Percentiles rank a stretch among this genome's conserved stretches.
Conservation (phyloP, 2,888 invertebrate species). For the Pachliopta kotzebuea region DNA sequence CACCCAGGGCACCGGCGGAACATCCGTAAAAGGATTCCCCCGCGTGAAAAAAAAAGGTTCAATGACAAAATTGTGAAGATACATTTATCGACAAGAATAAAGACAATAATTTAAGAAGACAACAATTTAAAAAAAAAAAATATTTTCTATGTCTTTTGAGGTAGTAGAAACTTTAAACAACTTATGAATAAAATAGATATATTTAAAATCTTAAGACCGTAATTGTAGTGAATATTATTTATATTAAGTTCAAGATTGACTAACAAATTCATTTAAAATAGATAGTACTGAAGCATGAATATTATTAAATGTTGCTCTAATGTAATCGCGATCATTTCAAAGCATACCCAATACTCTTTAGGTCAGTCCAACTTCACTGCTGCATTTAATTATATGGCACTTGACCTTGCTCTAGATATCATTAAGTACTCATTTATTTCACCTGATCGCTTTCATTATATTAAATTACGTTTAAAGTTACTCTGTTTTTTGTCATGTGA, state of each 20-base stretch:
- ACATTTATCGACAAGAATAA: not conserved
- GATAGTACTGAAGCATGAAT: not conserved
- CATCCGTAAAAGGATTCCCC: no score
- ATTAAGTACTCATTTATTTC: conserved; percentile 14
- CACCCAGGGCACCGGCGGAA: no score
- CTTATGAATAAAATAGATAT: no score
- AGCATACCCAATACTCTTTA: conserved; percentile 26
- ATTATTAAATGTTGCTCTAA: conserved; percentile 8
- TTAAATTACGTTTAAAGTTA: conserved; percentile 16
- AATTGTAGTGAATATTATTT: not conserved
- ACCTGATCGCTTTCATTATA: conserved; percentile 24
- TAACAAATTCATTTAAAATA: not conserved
- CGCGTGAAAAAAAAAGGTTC: no score
- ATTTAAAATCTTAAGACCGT: not conserved
- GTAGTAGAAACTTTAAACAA: no score
- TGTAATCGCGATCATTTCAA: conserved; percentile 29
- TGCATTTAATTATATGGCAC: conserved; percentile 5
- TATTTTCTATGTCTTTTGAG: no score
- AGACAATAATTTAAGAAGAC: not conserved
- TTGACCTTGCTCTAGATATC: conserved; percentile 24
- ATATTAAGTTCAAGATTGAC: not conserved
- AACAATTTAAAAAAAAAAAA: no score
- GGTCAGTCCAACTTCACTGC: conserved; percentile 17
- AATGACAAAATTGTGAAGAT: not conserved
- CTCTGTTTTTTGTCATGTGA: conserved; percentile 7